A percentile compares a stretch with the other conserved stretches of the same genome.
phyloP scores from a whole-genome alignment of 2,113 vertebrate genomes.

The Bettongia penicillata region DNA sequence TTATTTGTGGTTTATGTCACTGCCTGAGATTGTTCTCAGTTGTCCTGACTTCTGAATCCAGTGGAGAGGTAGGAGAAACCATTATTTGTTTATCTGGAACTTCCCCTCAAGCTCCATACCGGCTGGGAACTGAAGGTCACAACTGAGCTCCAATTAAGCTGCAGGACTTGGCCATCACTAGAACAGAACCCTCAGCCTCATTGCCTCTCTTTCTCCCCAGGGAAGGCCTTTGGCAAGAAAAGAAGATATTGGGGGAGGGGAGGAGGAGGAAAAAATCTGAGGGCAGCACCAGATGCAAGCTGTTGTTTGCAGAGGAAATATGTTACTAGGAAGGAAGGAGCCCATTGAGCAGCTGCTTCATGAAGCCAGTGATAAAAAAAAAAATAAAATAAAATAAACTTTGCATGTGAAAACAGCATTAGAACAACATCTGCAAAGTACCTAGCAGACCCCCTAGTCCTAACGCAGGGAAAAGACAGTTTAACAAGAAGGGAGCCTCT shows the following conservation, averaged over 20 bases:
- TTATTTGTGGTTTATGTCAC: neutral
- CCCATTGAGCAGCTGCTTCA: slow-evolving; percentile 27
- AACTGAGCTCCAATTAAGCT: neutral
- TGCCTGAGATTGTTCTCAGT: neutral
- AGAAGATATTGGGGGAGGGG: neutral
- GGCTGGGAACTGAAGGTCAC: neutral
- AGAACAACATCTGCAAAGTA: slow-evolving; percentile 62
- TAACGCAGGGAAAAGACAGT: neutral
- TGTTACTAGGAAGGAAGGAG: slow-evolving; percentile 18
- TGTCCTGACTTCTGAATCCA: neutral
- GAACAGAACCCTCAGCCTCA: neutral
- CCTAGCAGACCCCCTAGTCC: neutral
- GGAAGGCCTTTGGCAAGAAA: neutral
- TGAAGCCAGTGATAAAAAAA: neutral
- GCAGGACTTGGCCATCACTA: neutral
- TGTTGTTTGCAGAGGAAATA: slow-evolving; percentile 48
- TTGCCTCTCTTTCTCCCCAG: neutral
- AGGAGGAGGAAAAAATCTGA: neutral
- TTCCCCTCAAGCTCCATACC: neutral
- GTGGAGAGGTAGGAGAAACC: neutral
- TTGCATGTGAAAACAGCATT: slow-evolving; percentile 28
- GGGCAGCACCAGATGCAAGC: slow-evolving; percentile 37
- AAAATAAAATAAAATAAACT: neutral
- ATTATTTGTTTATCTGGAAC: accelerated
- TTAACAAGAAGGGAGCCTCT: slow-evolving; percentile 45